Conservation (phyloP, 2,797 vertebrate species). For the Catamblyrhynchus diadema region DNA sequence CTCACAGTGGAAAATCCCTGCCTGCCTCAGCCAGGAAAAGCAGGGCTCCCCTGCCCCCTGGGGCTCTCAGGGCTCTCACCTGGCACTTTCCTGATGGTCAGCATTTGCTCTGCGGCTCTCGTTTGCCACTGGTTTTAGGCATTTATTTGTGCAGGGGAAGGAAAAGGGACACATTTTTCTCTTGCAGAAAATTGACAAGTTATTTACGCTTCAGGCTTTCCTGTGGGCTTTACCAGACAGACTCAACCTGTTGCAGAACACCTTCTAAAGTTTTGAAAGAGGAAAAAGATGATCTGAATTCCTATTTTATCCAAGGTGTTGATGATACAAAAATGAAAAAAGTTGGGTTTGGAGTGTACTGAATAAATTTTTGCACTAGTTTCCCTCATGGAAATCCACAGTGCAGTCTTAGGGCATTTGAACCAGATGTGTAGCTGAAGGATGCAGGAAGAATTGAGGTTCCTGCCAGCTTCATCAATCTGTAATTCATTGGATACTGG, state of each 20-base stretch:
- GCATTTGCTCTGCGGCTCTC: not conserved
- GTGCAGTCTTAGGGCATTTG: not conserved
- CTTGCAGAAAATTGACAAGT: not conserved
- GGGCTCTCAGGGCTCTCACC: not conserved
- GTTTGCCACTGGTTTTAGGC: not conserved
- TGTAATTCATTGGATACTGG: not conserved
- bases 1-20: not conserved
- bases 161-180: not conserved
- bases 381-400: not conserved
- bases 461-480: not conserved
- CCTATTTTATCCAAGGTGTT: not conserved
- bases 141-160: not conserved
- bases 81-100: not conserved
- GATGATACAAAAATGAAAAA: not conserved
- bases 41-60: not conserved
- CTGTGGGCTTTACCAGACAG: not conserved
- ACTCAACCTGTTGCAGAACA: not conserved
- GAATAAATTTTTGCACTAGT: not conserved
- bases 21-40: not conserved
- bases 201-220: not conserved
- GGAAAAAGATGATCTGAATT: not conserved
- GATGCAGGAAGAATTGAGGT: not conserved
- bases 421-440: not conserved
- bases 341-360: rapidly evolving
- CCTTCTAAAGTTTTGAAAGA: not conserved